Evolutionary conservation across 1,140 invertebrate species (phyloP), one percentile per base, ranked within the genome.

Genomic region (Telenomus remus): DNA sequence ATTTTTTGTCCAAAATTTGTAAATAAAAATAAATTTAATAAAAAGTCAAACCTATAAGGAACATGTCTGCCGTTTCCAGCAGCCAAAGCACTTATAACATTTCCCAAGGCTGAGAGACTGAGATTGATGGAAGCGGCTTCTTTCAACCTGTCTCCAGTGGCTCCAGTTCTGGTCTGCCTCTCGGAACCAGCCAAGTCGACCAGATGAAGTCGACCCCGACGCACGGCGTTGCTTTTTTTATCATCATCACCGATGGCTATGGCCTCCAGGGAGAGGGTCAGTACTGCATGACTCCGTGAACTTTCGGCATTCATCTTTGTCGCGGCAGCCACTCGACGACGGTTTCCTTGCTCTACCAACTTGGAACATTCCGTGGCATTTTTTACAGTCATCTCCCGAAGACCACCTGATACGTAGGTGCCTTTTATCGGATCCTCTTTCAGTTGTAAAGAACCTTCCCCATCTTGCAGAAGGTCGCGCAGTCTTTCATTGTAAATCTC

Each of bases 51-150:
- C 79, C 95, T 87, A 83, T 97, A 98, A 0, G 97, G 97, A 60
- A 98, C 94, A 82, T 98, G 96, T 82, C 94, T 92, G n/a, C 93
- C 92, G 88, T 97, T 95, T 1, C 94, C 94, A 85, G 94, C 95
- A 0, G 97, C 96, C 37, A 98, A 86, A 0, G 96, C 96, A 10
- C 96, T 97, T 59, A 98, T 98, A 0, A 98, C 96, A 89, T 98
- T 98, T 11, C 96, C 97, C 42, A 98, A 86, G 0, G 96, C 97
- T 9, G 95, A 97, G 11, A 98, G 87, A 6, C 95, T 97, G n/a
- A 98, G 86, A 89, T 98, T 98, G 61, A 98, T 98, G 89, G 97
- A 97, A 0, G 95, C 97, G 0, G 96, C 96, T 89, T 98, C 96
- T 82, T 96, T 97, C 14, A 98, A 87, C 14, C 96, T 88, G 69